Conservation (phyloP, 2,797 vertebrate species). For the Fratercula arctica region DNA sequence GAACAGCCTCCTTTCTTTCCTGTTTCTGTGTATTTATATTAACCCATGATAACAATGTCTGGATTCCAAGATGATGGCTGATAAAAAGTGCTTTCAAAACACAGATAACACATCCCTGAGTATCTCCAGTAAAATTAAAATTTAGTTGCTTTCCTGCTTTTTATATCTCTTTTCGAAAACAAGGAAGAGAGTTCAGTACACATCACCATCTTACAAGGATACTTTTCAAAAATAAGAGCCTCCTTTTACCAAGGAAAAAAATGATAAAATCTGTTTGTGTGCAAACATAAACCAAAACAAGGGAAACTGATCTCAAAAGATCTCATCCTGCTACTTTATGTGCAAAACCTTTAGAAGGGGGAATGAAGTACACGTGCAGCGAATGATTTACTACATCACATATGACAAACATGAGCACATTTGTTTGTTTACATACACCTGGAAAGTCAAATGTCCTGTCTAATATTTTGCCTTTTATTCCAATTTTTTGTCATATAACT, state of each 20-base stretch:
- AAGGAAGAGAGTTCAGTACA: not conserved
- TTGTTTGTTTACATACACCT: not conserved
- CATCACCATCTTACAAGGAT: fast-evolving
- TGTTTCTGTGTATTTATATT: not conserved
- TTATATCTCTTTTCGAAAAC: not conserved
- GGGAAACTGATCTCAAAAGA: not conserved
- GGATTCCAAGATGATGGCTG: not conserved
- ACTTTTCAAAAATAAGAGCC: not conserved
- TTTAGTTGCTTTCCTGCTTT: not conserved
- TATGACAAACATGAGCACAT: fast-evolving
- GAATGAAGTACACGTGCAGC: not conserved
- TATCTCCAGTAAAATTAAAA: not conserved
- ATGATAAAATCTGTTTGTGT: not conserved
- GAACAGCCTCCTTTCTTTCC: not conserved
- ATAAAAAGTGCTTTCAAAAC: not conserved
- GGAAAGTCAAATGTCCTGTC: not conserved
- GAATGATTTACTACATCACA: not conserved
- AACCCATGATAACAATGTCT: not conserved
- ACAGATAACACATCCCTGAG: not conserved
- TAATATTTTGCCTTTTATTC: too few species aligned
- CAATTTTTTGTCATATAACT: fast-evolving
- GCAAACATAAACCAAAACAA: not conserved
- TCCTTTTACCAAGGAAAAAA: not conserved
- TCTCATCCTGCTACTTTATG: not conserved
- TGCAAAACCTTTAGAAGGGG: not conserved